Conservation (phyloP, 2,888 invertebrate genomes). For the Drosophila cracens region DNA sequence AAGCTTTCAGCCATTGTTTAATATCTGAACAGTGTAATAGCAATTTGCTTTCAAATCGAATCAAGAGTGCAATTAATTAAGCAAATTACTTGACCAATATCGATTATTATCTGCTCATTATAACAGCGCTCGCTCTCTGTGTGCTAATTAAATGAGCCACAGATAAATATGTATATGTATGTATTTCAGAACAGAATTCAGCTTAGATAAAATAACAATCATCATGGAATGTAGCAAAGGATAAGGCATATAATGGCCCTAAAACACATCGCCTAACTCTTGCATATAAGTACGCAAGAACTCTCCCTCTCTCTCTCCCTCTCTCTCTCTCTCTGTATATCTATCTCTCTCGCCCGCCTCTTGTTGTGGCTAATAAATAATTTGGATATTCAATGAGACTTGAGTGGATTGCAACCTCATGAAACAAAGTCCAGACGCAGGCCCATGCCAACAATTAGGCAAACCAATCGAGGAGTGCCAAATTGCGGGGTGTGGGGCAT, state of each 20-base stretch:
- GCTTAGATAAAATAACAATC: conserved; percentile 12
- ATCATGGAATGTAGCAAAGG: conserved; percentile 6
- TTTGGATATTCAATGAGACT: conserved; percentile 47
- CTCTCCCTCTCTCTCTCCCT: not conserved
- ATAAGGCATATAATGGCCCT: conserved; percentile 31
- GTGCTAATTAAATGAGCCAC: conserved; percentile 30
- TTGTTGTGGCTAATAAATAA: conserved; percentile 49
- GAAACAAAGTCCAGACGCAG: conserved; percentile 29
- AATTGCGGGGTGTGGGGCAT: conserved; percentile 4
- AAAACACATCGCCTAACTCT: conserved; percentile 17
- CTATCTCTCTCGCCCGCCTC: not conserved
- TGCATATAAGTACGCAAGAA: conserved; percentile 23
- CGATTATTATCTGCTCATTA: conserved; percentile 16
- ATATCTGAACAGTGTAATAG: not conserved
- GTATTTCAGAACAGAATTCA: conserved; percentile 1
- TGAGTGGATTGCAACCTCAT: conserved; percentile 29
- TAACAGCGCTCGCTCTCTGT: not conserved
- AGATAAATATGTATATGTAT: not conserved
- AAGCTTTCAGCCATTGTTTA: not conserved
- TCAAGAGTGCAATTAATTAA: conserved; percentile 18
- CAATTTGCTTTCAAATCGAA: not conserved
- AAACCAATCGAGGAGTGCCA: conserved; percentile 41
- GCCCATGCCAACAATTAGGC: conserved; percentile 43
- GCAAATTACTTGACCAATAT: conserved; percentile 14
- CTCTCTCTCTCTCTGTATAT: not conserved